A percentile compares a stretch with the other conserved stretches of the same genome.
phyloP scores from a whole-genome alignment of 2,797 vertebrate species.

The Oryzias sinensis region DNA sequence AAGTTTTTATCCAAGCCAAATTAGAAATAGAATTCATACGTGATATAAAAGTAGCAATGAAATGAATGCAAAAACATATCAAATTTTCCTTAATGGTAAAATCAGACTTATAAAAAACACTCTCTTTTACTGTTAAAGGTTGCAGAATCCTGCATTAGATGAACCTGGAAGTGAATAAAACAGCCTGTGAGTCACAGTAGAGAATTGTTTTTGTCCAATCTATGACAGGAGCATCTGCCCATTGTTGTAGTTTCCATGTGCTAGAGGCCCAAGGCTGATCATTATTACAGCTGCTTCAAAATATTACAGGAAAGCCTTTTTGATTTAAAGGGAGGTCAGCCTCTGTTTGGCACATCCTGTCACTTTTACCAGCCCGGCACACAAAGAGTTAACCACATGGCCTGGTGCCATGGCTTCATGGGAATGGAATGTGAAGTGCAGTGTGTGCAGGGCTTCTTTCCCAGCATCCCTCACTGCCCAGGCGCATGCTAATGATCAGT shows the following conservation, averaged over 20 bases:
- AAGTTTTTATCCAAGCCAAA: too few species aligned
- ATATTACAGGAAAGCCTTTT: slow-evolving; percentile 44
- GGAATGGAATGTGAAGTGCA: slow-evolving; percentile 97
- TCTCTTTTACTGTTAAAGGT: too few species aligned
- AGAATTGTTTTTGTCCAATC: slow-evolving; percentile 54
- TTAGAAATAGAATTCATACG: too few species aligned
- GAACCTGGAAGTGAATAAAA: slow-evolving; percentile 50
- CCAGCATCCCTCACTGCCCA: slow-evolving; percentile 87
- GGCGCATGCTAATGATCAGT: slow-evolving; percentile 88
- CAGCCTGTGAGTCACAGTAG: slow-evolving; percentile 31
- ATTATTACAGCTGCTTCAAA: slow-evolving; percentile 52
- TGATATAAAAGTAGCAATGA: too few species aligned
- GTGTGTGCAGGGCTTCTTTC: slow-evolving; percentile 81
- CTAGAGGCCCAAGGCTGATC: slow-evolving; percentile 32
- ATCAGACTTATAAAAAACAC: too few species aligned
- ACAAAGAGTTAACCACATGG: slow-evolving; percentile 75
- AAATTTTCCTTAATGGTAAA: too few species aligned
- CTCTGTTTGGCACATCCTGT: slow-evolving; percentile 46
- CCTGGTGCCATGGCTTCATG: slow-evolving; percentile 86
- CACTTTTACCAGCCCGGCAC: slow-evolving; percentile 46
- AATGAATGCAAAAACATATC: too few species aligned
- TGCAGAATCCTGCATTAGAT: slow-evolving; percentile 1
- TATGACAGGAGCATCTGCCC: slow-evolving; percentile 50
- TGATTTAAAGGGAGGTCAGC: slow-evolving; percentile 30
- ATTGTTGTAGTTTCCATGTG: slow-evolving; percentile 38